These are phyloP conservation scores for Sylvicola cinctus DNA, from an alignment of 2,888 invertebrate genomes.

Conservation along the genomic window DNA sequence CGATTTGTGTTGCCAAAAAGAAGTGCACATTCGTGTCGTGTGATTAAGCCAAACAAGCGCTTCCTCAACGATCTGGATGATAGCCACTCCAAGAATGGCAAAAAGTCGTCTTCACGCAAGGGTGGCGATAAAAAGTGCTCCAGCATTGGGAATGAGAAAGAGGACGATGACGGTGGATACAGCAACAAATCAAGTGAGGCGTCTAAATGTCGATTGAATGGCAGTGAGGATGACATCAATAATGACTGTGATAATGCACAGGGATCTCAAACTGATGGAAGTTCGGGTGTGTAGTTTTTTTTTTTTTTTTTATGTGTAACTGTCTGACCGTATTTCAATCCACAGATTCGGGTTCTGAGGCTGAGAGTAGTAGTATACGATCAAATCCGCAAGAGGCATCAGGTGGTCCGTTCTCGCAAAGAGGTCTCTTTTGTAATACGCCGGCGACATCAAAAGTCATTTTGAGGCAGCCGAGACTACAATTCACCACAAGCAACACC, in stretches of 20 bases:
- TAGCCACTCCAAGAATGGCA: background rate
- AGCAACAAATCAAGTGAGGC: too few relatives aligned
- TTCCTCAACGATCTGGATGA: conserved; percentile 43
- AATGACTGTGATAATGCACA: too few relatives aligned
- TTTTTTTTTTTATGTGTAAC: too few relatives aligned
- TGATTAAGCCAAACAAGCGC: conserved; percentile 73
- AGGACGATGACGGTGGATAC: background rate
- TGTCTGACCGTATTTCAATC: too few relatives aligned
- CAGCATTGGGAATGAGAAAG: background rate
- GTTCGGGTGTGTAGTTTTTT: too few relatives aligned
- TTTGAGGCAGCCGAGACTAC: conserved; percentile 19
- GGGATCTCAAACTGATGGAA: too few relatives aligned
- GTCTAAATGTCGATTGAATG: too few relatives aligned
- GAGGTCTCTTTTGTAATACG: background rate
- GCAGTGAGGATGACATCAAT: too few relatives aligned
- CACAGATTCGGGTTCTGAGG: too few relatives aligned
- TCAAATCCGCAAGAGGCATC: conserved; percentile 4
- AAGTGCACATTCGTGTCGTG: conserved; percentile 67
- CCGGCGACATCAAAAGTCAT: conserved; percentile 12
- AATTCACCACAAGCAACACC: conserved; percentile 13
- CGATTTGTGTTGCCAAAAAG: conserved; percentile 55
- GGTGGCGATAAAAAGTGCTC: background rate
- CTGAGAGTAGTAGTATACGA: background rate
- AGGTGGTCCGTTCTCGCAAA: conserved; percentile 4
- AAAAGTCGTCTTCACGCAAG: background rate